Conservation (phyloP, 2,113 vertebrate genomes). For the Sander lucioperca region DNA sequence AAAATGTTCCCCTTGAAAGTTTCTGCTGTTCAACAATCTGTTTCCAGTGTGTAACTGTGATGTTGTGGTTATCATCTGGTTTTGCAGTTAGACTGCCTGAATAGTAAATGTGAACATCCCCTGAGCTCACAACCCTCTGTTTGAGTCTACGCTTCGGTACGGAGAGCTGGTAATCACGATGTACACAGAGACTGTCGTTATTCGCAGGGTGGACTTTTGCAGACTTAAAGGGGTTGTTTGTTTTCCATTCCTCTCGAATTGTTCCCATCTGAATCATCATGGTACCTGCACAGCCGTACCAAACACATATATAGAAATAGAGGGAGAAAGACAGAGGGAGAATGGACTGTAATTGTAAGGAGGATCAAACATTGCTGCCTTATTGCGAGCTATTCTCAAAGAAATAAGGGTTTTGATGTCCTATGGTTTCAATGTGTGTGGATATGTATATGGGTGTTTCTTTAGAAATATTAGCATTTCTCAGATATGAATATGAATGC, state of each 20-base stretch:
- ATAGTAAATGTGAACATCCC: not conserved
- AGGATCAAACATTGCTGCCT: constrained; percentile 53
- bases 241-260: constrained; percentile 63
- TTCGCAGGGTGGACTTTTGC: constrained; percentile 14
- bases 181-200: constrained; percentile 30
- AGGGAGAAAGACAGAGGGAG: constrained; percentile 35
- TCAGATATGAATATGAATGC: constrained; percentile 36
- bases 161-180: constrained; percentile 40
- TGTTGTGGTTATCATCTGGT: not conserved
- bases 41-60: not conserved
- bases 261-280: constrained; percentile 64
- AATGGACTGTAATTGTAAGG: constrained; percentile 65
- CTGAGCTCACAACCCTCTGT: not conserved
- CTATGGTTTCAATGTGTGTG: constrained; percentile 43
- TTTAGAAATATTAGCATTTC: constrained; percentile 27
- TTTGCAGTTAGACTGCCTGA: not conserved
- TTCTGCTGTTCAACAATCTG: not conserved
- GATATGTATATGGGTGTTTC: not conserved
- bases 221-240: constrained; percentile 54
- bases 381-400: constrained; percentile 57
- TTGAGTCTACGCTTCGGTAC: not conserved
- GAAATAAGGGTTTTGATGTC: constrained; percentile 65
- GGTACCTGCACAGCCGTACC: constrained; percentile 31
- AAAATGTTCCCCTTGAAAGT: not conserved
- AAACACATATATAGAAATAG: constrained; percentile 50